A percentile compares a stretch with the other conserved stretches of the same genome.
Conservation (phyloP, 2,797 vertebrate genomes). For the Zalophus californianus region DNA sequence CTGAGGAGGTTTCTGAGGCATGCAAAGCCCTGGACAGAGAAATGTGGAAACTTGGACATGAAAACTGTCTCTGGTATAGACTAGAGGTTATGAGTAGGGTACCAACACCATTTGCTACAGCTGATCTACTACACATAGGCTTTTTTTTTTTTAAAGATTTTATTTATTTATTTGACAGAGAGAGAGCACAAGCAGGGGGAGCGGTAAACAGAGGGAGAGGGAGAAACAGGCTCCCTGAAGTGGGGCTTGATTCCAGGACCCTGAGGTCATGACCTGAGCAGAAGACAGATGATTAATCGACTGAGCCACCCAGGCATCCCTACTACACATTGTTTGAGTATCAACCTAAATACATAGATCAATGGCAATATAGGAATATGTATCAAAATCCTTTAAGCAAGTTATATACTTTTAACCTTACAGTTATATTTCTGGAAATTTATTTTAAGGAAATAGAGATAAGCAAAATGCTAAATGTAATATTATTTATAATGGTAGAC, state of each 20-base stretch:
- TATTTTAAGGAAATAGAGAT: constrained; percentile 9
- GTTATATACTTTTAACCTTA: not conserved
- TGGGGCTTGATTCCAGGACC: too few relatives aligned
- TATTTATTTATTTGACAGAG: too few relatives aligned
- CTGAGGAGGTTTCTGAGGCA: not conserved
- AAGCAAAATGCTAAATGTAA: not conserved
- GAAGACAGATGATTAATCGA: too few relatives aligned
- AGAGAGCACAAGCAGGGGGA: too few relatives aligned
- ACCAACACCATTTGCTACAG: not conserved
- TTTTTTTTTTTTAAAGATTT: too few relatives aligned
- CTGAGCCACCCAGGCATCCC: too few relatives aligned
- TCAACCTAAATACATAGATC: not conserved
- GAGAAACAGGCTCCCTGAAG: too few relatives aligned
- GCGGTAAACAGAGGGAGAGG: too few relatives aligned
- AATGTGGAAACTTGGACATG: not conserved
- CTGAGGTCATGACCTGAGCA: too few relatives aligned
- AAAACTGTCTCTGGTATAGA: not conserved
- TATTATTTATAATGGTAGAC: not conserved
- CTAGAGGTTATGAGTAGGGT: not conserved
- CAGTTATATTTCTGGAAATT: not conserved
- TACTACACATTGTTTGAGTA: not conserved
- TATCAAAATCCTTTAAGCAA: not conserved
- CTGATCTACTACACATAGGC: not conserved
- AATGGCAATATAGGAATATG: not conserved
- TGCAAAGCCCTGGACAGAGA: not conserved